A percentile compares a stretch with the other conserved stretches of the same genome.
phyloP scores from a whole-genome alignment of 1,140 invertebrate species.

The Drosophila dunni region DNA sequence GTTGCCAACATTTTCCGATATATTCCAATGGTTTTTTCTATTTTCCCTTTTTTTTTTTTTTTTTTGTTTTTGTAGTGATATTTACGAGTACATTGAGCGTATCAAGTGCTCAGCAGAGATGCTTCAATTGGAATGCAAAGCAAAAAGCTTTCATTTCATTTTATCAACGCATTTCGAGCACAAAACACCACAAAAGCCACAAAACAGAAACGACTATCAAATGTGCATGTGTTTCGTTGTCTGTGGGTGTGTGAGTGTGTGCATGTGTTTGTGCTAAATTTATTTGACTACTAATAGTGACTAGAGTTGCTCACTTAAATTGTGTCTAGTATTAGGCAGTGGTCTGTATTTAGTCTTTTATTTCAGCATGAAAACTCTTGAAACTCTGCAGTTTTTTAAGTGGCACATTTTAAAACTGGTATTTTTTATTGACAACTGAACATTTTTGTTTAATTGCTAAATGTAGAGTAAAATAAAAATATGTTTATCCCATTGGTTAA shows the following conservation, averaged over 20 bases:
- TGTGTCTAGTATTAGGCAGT: neutral
- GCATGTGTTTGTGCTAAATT: neutral
- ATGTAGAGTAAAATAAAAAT: too few species aligned
- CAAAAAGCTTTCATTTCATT: conserved; percentile 43
- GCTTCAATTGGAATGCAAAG: conserved; percentile 27
- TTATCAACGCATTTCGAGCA: conserved; percentile 35
- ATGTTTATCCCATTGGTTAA: too few species aligned
- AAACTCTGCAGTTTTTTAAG: neutral
- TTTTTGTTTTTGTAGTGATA: neutral
- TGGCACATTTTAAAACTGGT: too few species aligned
- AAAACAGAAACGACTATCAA: conserved; percentile 38
- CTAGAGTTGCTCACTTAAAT: conserved; percentile 12
- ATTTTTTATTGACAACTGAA: too few species aligned
- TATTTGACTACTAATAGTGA: conserved; percentile 6
- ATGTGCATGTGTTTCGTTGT: conserved; percentile 12
- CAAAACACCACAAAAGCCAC: conserved; percentile 28
- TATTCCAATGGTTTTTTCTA: neutral
- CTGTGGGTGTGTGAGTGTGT: neutral
- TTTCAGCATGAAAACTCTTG: neutral
- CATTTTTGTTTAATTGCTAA: too few species aligned
- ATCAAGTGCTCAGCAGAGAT: conserved; percentile 21
- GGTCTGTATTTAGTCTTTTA: neutral
- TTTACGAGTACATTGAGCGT: conserved; percentile 28
- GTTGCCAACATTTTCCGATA: neutral
- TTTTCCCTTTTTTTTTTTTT: neutral